Evolutionary conservation across 2,797 vertebrate genomes (phyloP).

Genomic region (Betta splendens): DNA sequence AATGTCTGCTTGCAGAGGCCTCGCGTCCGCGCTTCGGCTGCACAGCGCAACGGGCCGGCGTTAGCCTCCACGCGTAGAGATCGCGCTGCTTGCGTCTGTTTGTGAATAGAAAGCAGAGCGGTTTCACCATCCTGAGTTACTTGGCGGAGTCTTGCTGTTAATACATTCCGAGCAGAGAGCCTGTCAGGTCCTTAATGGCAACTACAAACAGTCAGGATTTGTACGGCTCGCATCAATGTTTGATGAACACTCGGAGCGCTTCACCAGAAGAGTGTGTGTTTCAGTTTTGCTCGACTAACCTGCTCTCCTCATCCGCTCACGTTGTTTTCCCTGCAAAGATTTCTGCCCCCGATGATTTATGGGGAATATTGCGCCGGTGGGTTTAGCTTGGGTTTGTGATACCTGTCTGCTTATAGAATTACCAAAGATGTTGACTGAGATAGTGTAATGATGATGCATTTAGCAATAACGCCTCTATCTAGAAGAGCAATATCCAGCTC

Average conservation of each 20-base stretch:
- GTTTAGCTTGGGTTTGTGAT: conserved; percentile 56
- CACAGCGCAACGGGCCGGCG: conserved; percentile 13
- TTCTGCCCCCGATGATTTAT: conserved; percentile 62
- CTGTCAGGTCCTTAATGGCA: conserved; percentile 81
- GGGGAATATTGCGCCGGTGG: conserved; percentile 53
- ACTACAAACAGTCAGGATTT: conserved; percentile 83
- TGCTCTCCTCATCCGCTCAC: conserved; percentile 55
- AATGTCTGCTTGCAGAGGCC: conserved; percentile 27
- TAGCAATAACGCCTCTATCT: conserved; percentile 56
- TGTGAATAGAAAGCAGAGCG: conserved; percentile 34
- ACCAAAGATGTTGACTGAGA: conserved; percentile 55
- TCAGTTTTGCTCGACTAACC: conserved; percentile 61
- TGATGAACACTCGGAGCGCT: conserved; percentile 85
- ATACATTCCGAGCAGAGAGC: conserved; percentile 43
- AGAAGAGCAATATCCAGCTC: conserved; percentile 43
- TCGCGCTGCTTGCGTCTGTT: conserved; percentile 6
- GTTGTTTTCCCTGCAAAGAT: conserved; percentile 60
- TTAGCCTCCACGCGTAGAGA: conserved; percentile 6
- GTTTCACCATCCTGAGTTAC: conserved; percentile 28
- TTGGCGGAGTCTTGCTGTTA: conserved; percentile 26
- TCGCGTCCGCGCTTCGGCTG: conserved; percentile 20
- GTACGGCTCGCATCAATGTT: conserved; percentile 89
- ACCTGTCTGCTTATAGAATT: conserved; percentile 59
- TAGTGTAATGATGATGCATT: conserved; percentile 65
- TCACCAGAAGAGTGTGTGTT: conserved; percentile 70